A percentile compares a stretch with the other conserved stretches of the same genome.
These are phyloP conservation scores for Latrodectus hesperus DNA, from an alignment of 2,888 invertebrate genomes.

Conservation along the genomic window DNA sequence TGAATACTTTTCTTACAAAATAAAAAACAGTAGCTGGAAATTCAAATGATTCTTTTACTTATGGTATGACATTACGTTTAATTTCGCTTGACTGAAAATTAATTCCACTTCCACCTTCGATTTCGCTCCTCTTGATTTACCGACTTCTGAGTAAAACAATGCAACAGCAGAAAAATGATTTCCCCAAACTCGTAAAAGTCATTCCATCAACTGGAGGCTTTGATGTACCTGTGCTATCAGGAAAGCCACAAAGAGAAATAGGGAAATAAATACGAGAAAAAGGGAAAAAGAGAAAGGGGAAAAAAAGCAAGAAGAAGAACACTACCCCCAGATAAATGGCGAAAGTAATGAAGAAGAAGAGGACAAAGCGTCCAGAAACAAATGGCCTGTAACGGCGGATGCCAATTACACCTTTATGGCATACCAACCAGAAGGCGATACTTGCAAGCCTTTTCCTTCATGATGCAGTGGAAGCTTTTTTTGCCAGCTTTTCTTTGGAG, in stretches of 20 bases:
- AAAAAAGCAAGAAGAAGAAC: constrained; percentile 32
- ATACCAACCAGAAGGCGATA: constrained; percentile 58
- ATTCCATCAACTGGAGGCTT: constrained; percentile 15
- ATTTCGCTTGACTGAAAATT: too few relatives aligned
- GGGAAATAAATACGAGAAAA: constrained; percentile 17
- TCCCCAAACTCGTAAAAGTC: constrained; percentile 48
- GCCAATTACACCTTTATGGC: constrained; percentile 70
- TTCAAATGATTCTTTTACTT: too few relatives aligned
- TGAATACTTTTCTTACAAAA: too few relatives aligned
- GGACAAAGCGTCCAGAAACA: constrained; percentile 63
- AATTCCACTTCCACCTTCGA: too few relatives aligned
- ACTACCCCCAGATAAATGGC: constrained; percentile 53
- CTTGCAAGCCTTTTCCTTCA: constrained; percentile 14
- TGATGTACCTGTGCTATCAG: constrained; percentile 48
- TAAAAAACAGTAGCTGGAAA: too few relatives aligned
- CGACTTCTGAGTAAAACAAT: not conserved
- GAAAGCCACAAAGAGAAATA: not conserved
- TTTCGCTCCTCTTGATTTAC: not conserved
- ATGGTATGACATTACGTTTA: too few relatives aligned
- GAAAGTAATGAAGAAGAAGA: constrained; percentile 64
- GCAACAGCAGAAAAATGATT: constrained; percentile 38
- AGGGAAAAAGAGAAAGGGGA: constrained; percentile 27
- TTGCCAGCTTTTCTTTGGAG: constrained; percentile 35
- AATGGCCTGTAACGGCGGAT: constrained; percentile 66
- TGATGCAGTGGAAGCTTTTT: constrained; percentile 28